Evolutionary conservation across 2,888 invertebrate genomes (phyloP), one percentile per base, ranked within the genome.

Genomic region (Cephus pulcher): DNA sequence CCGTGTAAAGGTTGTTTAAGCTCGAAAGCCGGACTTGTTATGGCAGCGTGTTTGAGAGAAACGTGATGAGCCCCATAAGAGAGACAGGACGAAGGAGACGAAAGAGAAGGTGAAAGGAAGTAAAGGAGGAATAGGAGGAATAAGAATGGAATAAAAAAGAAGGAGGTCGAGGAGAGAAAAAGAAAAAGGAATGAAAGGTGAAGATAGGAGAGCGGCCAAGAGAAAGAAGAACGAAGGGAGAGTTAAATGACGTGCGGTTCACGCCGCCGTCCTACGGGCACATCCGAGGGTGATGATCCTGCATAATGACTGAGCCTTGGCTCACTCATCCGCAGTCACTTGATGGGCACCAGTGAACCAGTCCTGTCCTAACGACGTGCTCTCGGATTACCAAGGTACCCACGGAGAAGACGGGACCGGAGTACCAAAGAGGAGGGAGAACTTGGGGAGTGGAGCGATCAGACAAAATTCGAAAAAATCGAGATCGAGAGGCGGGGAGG

Each of bases 351-450:
- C 71, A 23, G 71, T 71, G 71, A 71, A 71, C 71, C 71, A 71
- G 71, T 71, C 71, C 34, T 34, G 71, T 71, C 71, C n/a, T 71
- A 71, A 71, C 71, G 71, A 71, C 71, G 71, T 71, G 71, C 71
- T 71, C 71, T 71, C 71, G 71, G 32, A 71, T 71, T 71, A 71
- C 71, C 71, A 34, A 71, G 32, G 71, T 34, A 34, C 34, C 70
- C 71, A 34, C 71, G 71, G 23, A 32, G 71, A 34, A 56, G 56
- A 56, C 23, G 9, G 9, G 56, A 56, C 56, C 56, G 23, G 56
- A 56, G 56, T 23, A 23, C 56, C 56, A 9, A 56, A 56, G 23
- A 56, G 56, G 56, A 9, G 23, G 9, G 12, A 23, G 32, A 71
- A 11, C 12, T 32, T 12, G 71, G 71, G n/a, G 71, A 71, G 15